Conservation (phyloP, 2,797 vertebrate species). For the Oophaga sylvatica region DNA sequence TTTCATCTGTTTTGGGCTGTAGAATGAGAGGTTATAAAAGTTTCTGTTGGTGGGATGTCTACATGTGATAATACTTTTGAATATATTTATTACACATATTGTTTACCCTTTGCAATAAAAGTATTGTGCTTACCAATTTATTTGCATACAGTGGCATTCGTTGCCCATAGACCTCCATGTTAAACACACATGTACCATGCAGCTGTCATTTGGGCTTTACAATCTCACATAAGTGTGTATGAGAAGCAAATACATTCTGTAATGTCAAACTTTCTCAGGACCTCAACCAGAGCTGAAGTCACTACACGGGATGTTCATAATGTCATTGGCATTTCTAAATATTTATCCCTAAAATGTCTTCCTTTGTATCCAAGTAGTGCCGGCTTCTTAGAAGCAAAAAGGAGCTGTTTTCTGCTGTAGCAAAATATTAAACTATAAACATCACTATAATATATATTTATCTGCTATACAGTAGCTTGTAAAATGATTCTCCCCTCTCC, state of each 20-base stretch:
- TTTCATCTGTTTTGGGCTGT: too few species aligned
- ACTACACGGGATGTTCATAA: not conserved
- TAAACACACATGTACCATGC: not conserved
- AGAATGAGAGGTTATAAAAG: too few species aligned
- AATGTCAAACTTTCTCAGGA: conserved; percentile 17
- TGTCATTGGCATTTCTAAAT: not conserved
- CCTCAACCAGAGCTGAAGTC: not conserved
- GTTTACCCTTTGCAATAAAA: too few species aligned
- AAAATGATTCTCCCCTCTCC: too few species aligned
- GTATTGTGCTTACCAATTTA: too few species aligned
- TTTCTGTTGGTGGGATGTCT: too few species aligned
- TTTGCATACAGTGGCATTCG: too few species aligned
- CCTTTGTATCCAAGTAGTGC: not conserved
- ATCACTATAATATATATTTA: not conserved
- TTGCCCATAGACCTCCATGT: too few species aligned
- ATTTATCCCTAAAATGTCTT: not conserved
- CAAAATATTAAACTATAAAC: not conserved
- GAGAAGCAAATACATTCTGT: not conserved
- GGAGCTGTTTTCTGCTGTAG: not conserved
- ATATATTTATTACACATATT: too few species aligned
- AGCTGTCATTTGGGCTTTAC: not conserved
- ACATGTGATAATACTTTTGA: too few species aligned
- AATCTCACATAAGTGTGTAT: not conserved
- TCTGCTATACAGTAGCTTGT: too few species aligned
- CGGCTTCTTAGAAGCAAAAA: not conserved